Evolutionary conservation across 2,113 vertebrate species (phyloP).

Genomic region (Corythaixoides concolor): DNA sequence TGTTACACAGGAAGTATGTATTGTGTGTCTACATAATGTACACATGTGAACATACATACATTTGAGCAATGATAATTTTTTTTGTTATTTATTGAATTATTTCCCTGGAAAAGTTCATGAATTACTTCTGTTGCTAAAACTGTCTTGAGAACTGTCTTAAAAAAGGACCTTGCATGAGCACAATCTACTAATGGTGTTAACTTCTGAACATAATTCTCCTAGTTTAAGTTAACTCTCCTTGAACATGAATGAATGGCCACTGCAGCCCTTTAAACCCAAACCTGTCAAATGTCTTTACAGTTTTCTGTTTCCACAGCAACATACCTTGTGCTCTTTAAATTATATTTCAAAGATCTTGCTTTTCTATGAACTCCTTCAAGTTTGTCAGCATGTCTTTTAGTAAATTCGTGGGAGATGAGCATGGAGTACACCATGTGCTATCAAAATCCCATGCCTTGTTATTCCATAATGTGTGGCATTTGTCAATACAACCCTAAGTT

Average conservation of each 20-base stretch:
- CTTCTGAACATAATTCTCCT: not conserved
- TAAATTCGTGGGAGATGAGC: not conserved
- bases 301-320: not conserved
- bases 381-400: not conserved
- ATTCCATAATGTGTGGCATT: not conserved
- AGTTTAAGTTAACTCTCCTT: not conserved
- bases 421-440: not conserved
- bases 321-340: not conserved
- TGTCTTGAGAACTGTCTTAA: not conserved
- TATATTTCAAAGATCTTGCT: not conserved
- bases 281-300: not conserved
- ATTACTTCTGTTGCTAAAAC: not conserved
- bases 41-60: not conserved
- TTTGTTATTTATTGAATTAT: not conserved
- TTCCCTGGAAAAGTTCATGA: not conserved
- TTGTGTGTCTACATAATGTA: not conserved
- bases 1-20: not conserved
- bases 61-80: not conserved
- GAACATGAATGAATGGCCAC: not conserved
- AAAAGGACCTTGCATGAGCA: not conserved
- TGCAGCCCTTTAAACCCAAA: not conserved
- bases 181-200: not conserved
- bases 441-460: not conserved
- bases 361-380: not conserved
- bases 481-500: not conserved